A percentile compares a stretch with the other conserved stretches of the same genome.
Conservation (phyloP, 2,113 vertebrate genomes). For the Delphinapterus leucas region DNA sequence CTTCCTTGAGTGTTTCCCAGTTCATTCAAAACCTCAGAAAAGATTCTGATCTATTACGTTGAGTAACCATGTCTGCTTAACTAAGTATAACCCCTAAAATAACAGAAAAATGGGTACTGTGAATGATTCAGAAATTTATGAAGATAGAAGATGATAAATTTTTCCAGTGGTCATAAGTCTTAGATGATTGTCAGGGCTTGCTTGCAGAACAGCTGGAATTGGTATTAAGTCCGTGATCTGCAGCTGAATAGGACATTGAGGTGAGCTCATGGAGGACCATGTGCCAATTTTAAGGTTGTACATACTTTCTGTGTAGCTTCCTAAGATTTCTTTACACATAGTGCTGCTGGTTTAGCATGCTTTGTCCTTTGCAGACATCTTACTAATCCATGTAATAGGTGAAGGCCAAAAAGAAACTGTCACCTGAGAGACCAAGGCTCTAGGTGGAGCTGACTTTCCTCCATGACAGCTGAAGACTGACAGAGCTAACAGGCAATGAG, state of each 20-base stretch:
- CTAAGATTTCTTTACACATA: neutral
- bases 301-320: neutral
- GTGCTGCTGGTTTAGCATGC: neutral
- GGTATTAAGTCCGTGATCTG: neutral
- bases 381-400: neutral
- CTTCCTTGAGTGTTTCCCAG: constrained; percentile 21
- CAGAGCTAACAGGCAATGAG: neutral
- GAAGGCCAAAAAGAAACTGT: neutral
- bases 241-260: neutral
- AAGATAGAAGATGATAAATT: neutral
- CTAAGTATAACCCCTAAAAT: neutral
- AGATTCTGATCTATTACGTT: constrained; percentile 8
- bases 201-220: neutral
- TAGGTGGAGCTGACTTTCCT: neutral
- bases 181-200: neutral
- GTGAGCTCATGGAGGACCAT: neutral
- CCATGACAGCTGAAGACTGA: neutral
- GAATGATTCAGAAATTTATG: neutral
- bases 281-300: neutral
- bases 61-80: constrained; percentile 47
- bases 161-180: neutral
- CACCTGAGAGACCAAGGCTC: neutral
- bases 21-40: constrained; percentile 55
- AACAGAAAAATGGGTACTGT: constrained; percentile 11
- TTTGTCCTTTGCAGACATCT: neutral